Conservation (phyloP, 2,113 vertebrate genomes). For the Lipophrys pholis region DNA sequence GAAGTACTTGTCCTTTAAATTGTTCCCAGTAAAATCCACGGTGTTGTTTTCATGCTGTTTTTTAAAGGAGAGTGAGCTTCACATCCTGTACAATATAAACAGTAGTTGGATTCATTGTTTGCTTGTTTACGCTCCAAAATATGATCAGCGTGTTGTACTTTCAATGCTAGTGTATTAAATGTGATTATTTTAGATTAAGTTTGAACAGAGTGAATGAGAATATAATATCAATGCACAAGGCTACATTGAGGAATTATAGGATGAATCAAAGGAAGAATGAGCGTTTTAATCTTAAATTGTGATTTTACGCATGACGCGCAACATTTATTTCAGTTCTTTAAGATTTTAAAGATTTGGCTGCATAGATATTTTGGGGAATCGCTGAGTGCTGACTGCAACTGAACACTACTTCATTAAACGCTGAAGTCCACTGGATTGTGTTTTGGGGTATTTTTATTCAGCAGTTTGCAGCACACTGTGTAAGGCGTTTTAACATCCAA, state of each 20-base stretch:
- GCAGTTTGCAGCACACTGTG: neutral
- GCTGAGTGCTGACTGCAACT: too few species aligned
- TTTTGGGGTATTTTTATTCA: neutral
- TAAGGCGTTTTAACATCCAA: conserved; percentile 17
- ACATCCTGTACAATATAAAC: conserved; percentile 15
- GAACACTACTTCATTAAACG: too few species aligned
- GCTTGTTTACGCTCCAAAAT: neutral
- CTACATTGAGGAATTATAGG: too few species aligned
- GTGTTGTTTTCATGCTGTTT: conserved; percentile 32
- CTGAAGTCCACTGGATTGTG: too few species aligned
- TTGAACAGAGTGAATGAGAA: too few species aligned
- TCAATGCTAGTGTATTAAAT: neutral
- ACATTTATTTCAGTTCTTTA: too few species aligned
- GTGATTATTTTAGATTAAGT: neutral
- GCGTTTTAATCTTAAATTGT: too few species aligned
- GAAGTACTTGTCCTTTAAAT: conserved; percentile 52
- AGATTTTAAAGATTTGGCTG: too few species aligned
- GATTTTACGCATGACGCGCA: too few species aligned
- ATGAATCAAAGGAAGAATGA: too few species aligned
- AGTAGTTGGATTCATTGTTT: neutral
- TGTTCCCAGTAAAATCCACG: conserved; percentile 14
- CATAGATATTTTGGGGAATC: too few species aligned
- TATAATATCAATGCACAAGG: too few species aligned
- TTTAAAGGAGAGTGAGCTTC: conserved; percentile 43
- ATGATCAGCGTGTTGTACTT: neutral